Base-by-base conservation (phyloP, 2,888 invertebrate genomes). In the Drosophila putrida region DNA sequence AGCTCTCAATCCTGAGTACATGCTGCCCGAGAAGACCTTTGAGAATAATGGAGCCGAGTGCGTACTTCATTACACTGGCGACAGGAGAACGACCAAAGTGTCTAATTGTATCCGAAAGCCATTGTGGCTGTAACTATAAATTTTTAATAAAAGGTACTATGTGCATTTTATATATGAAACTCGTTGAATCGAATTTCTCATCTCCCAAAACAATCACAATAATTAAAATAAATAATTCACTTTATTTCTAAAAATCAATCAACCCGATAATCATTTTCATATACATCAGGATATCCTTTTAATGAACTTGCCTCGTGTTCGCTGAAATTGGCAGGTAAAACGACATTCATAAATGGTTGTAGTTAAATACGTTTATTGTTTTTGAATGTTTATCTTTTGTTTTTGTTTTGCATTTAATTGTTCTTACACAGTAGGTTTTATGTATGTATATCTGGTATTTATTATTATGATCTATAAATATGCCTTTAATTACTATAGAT, bases 1-100 rank as follows among this genome's bases (percentile, higher is more conserved):
- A 10, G 90, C 90, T 4, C 71, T 91, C 0, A 91, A 91, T 82
- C 91, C 91, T 4, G 83, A 90, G 44, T 90, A 90, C 46, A 81
- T 71, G 72, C 71, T 91, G n/a, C 87, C 90, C 10, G 91, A 91
- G 70, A 80, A 78, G 4, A 77, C 87, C 10, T 91, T 79, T 44
- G 91, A 91, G 70, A 91, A 91, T 28, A 91, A 91, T 58, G 91
- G 90, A 8, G 91, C 86, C 15, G 91, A 91, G 36, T 91, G 91
- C 43, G 39, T 70, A 0, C 62, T 91, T 2, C 65, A 81, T 9
- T 91, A 91, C 33, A 90, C 91, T 4, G 91, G 91, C 1, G 55
- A 79, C 4, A 59, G 65, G 1, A 49, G 31, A 4, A 88, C 89
- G 2, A 90, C 91, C 0, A 73, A 53, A 33, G 75, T 91, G 1